Conservation (phyloP, 2,797 vertebrate species). For the Malurus leucopterus region DNA sequence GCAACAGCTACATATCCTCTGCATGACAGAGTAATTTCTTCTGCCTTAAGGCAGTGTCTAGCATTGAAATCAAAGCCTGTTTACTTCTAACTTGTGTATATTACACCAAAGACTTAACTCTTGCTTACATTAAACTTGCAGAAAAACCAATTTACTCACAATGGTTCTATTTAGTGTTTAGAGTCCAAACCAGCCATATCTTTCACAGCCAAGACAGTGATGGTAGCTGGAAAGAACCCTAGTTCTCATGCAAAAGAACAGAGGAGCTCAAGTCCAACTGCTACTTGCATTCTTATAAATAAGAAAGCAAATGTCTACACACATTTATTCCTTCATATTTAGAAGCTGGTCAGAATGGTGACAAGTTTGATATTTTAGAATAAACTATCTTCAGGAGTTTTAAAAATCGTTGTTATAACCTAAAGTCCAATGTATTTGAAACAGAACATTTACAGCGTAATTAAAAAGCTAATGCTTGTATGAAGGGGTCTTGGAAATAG, state of each 20-base stretch:
- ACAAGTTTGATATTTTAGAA: neutral
- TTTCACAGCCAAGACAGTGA: constrained; percentile 14
- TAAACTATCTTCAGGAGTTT: neutral
- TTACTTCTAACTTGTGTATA: constrained; percentile 88
- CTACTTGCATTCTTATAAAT: neutral
- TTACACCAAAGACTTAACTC: constrained; percentile 75
- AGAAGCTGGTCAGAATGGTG: neutral
- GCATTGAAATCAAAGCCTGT: constrained; percentile 88
- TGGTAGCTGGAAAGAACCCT: constrained; percentile 19
- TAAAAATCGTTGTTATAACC: neutral
- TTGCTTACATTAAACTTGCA: constrained; percentile 61
- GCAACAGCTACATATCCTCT: constrained; percentile 88
- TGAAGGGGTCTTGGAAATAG: neutral
- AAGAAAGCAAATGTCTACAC: neutral
- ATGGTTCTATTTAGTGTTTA: constrained; percentile 21
- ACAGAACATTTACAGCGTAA: neutral
- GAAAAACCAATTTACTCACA: constrained; percentile 53
- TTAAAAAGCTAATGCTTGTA: neutral
- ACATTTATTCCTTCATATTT: neutral
- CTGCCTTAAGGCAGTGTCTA: constrained; percentile 91
- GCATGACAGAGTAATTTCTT: constrained; percentile 94
- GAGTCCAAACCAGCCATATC: constrained; percentile 2
- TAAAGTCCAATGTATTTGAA: neutral
- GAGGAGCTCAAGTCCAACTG: neutral
- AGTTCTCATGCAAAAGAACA: neutral